Conservation (phyloP, 2,797 vertebrate genomes). For the Menidia menidia region DNA sequence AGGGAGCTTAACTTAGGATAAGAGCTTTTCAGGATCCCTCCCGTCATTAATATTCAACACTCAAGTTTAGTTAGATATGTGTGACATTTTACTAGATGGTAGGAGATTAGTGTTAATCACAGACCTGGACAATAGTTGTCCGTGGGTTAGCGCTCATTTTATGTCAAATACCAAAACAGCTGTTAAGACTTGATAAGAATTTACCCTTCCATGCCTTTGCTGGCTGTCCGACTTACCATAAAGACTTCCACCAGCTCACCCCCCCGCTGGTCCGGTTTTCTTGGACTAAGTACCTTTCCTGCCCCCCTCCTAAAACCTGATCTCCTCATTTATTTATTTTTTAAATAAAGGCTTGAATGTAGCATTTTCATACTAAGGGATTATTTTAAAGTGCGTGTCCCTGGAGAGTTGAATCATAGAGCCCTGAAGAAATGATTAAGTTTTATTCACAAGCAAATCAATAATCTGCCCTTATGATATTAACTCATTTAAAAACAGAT, state of each 20-base stretch:
- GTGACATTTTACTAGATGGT: conserved; percentile 16
- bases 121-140: conserved; percentile 1
- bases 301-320: not conserved
- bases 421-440: not conserved
- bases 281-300: conserved; percentile 3
- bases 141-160: conserved; percentile 24
- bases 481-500: no score
- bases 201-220: conserved; percentile 35
- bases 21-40: conserved; percentile 20
- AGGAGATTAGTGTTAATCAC: conserved; percentile 1
- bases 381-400: not conserved
- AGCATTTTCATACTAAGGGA: not conserved
- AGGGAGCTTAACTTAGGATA: conserved; percentile 38
- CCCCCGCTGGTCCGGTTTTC: conserved; percentile 18
- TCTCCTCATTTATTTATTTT: conserved; percentile 20
- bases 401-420: not conserved
- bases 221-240: conserved; percentile 36
- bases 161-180: conserved; percentile 26
- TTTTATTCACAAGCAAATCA: no score
- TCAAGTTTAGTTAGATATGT: conserved; percentile 11
- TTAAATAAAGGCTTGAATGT: not conserved
- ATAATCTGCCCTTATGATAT: no score
- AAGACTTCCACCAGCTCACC: conserved; percentile 21
- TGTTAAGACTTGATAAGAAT: conserved; percentile 49
- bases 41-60: conserved; percentile 11